Evolutionary conservation across 1,140 invertebrate species (phyloP).

Genomic region (Chrysoperla carnea): DNA sequence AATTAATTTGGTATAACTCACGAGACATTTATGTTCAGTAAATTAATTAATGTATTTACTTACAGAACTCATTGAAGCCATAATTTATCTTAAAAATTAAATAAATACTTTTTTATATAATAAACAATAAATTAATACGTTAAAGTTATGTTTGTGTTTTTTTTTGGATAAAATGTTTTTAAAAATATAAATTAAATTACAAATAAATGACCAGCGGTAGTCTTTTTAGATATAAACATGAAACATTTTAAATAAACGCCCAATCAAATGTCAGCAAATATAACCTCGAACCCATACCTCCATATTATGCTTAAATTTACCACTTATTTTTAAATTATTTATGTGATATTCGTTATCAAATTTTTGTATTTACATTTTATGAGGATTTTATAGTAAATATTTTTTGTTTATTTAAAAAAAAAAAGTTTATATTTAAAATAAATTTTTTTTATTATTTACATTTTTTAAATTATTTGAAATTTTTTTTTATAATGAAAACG

Average conservation of each 20-base stretch:
- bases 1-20: background rate
- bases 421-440: no score
- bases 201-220: conserved; percentile 8
- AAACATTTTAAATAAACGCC: conserved; percentile 1
- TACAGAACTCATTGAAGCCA: conserved; percentile 22
- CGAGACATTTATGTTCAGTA: background rate
- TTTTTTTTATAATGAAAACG: no score
- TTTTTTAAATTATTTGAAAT: no score
- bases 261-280: background rate
- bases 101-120: no score
- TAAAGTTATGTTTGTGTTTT: no score
- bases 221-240: background rate
- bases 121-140: no score
- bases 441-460: no score
- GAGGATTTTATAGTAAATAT: no score
- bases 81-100: conserved; percentile 5
- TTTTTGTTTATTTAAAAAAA: no score
- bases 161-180: no score
- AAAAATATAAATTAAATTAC: background rate
- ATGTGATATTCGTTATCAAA: no score
- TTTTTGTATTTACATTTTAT: no score
- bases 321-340: background rate
- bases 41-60: conserved; percentile 11
- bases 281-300: background rate
- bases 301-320: background rate